Conservation (phyloP, 2,797 vertebrate genomes). For the Apogon talboti region DNA sequence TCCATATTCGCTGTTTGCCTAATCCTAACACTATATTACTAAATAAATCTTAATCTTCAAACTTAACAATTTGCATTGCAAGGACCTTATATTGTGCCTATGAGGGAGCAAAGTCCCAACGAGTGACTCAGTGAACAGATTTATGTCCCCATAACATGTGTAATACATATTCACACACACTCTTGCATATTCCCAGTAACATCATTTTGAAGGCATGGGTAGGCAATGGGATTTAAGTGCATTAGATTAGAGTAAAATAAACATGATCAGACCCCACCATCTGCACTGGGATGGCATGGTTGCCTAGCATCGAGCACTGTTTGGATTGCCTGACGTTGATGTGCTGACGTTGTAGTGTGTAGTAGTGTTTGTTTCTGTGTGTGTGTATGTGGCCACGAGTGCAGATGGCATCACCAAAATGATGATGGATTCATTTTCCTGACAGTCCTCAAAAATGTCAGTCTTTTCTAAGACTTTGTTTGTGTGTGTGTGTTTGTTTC, state of each 20-base stretch:
- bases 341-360: constrained; percentile 58
- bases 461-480: constrained; percentile 12
- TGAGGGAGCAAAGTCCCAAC: not conserved
- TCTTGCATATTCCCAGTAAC: constrained; percentile 37
- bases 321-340: constrained; percentile 66
- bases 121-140: not conserved
- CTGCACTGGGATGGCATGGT: constrained; percentile 76
- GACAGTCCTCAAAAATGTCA: constrained; percentile 35
- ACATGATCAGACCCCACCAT: constrained; percentile 79
- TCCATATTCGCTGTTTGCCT: too few relatives aligned
- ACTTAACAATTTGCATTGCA: too few relatives aligned
- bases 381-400: constrained; percentile 51
- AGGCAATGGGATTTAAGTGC: constrained; percentile 71
- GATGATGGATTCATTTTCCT: constrained; percentile 63
- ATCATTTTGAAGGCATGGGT: constrained; percentile 62
- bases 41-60: too few relatives aligned
- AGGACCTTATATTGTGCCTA: too few relatives aligned
- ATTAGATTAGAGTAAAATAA: constrained; percentile 81
- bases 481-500: not conserved
- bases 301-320: constrained; percentile 76
- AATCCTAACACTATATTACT: too few relatives aligned
- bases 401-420: constrained; percentile 65
- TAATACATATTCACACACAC: constrained; percentile 4
- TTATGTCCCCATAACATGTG: not conserved
- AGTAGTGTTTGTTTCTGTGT: constrained; percentile 5